Conservation (phyloP, 64 coral and sea anemone species). For the Stylophora pistillata region DNA sequence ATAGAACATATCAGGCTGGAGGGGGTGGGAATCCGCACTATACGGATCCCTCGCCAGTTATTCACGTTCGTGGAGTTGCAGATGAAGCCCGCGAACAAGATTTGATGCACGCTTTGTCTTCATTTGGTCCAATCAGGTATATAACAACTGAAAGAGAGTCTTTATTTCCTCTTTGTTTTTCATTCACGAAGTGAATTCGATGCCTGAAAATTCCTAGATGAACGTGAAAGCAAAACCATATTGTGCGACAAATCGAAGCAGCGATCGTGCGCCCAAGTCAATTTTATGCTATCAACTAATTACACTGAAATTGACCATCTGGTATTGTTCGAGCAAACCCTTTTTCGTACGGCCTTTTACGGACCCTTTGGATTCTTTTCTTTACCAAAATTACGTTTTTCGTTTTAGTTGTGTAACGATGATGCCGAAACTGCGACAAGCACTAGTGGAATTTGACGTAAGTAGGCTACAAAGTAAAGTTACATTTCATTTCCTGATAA, state of each 20-base stretch:
- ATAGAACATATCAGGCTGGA: not conserved
- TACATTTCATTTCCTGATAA: too few species aligned
- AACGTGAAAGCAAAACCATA: too few species aligned
- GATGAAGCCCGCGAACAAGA: slow-evolving; percentile 92
- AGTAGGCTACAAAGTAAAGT: slow-evolving; percentile 11
- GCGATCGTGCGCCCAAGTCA: too few species aligned
- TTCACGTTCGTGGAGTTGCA: slow-evolving; percentile 90
- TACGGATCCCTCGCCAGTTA: slow-evolving; percentile 74
- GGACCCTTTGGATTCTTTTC: not conserved
- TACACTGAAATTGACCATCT: not conserved
- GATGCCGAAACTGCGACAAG: slow-evolving; percentile 97
- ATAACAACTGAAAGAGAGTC: not conserved
- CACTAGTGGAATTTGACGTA: slow-evolving; percentile 98
- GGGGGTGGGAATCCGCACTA: slow-evolving; percentile 57
- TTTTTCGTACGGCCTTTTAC: not conserved
- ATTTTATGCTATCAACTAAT: too few species aligned
- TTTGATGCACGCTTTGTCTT: slow-evolving; percentile 63
- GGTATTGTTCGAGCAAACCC: not conserved
- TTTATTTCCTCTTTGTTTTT: not conserved
- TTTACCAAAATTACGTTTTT: slow-evolving; percentile 17
- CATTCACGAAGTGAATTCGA: not conserved
- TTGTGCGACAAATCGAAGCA: too few species aligned
- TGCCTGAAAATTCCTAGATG: too few species aligned
- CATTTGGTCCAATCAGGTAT: slow-evolving; percentile 84
- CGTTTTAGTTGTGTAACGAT: slow-evolving; percentile 86